Base-by-base conservation (phyloP, 2,888 invertebrate species). In the Heliconius hortense region DNA sequence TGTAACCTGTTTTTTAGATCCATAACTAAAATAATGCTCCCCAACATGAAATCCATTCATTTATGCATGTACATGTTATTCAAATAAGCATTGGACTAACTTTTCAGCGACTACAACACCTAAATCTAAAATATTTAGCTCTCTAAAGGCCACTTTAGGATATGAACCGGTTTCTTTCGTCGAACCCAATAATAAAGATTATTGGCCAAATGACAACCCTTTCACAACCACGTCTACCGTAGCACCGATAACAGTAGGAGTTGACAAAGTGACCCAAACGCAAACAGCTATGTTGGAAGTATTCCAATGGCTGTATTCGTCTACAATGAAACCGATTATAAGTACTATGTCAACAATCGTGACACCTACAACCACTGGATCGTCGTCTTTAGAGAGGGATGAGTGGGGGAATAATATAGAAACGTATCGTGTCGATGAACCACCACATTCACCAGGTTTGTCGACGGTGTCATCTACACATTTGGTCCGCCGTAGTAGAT, bases 401-500 rank as follows among this genome's bases (percentile, higher is more conserved):
- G 93, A 92, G 80, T 94, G 93, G 93, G 92, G 90, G 78, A 93
- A 92, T 90, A 90, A 85, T 87, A 87, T 93, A 79, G 92, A 93
- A 87, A 92, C 90, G 79, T 94, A 94, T 87, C 94, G 94, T 78
- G 93, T 94, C 86, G 94, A 94, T 86, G 94, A 94, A 90, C 94
- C 94, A 83, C 94, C 94, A 81, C 94, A 94, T 87, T 89, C 86
- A 85, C 89, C 94, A 94, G 94, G 94, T 92, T 94, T 88, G 95
- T 94, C 88, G 92, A 90, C 85, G 91, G 89, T 90, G 89, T 88
- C 89, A 83, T 85, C 69, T 69, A 56, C 87, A 86, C 86, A 80
- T 88, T 87, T 88, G 83, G 82, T 88, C 83, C 80, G 79, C 82
- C 84, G 90, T 90, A 88, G 80, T 86, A 92, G 88, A 92, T 94